Conservation (phyloP, 2,888 invertebrate genomes). For the Crioceris asparagi region DNA sequence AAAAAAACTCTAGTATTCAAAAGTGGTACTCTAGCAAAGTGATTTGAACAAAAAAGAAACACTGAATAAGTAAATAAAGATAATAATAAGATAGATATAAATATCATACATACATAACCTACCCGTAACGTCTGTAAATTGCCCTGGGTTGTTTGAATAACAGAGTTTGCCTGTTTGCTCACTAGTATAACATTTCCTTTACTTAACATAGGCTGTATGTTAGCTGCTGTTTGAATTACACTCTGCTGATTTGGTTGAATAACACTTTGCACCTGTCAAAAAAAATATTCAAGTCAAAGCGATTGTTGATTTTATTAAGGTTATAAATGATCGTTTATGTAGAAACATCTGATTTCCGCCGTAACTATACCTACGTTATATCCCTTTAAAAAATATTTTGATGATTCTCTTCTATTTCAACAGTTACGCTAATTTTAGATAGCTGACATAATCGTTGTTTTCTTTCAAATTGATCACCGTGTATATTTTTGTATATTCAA, state of each 20-base stretch:
- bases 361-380: too few species aligned
- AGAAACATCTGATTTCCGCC: neutral
- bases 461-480: too few species aligned
- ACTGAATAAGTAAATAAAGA: too few species aligned
- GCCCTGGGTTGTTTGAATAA: slow-evolving; percentile 85
- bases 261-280: slow-evolving; percentile 78
- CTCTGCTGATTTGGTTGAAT: slow-evolving; percentile 94
- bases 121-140: slow-evolving; percentile 61
- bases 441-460: too few species aligned
- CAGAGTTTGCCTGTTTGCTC: slow-evolving; percentile 83
- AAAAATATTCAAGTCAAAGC: neutral
- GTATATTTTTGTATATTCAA: too few species aligned
- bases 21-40: too few species aligned
- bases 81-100: too few species aligned
- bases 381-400: neutral
- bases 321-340: neutral
- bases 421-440: neutral
- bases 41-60: too few species aligned
- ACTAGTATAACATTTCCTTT: slow-evolving; percentile 84
- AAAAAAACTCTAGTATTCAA: too few species aligned
- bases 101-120: too few species aligned
- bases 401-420: neutral
- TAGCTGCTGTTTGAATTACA: slow-evolving; percentile 87
- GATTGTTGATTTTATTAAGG: neutral
- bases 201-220: slow-evolving; percentile 70